phyloP scores from a whole-genome alignment of 1,140 invertebrate genomes.

The Euborellia annulipes region DNA sequence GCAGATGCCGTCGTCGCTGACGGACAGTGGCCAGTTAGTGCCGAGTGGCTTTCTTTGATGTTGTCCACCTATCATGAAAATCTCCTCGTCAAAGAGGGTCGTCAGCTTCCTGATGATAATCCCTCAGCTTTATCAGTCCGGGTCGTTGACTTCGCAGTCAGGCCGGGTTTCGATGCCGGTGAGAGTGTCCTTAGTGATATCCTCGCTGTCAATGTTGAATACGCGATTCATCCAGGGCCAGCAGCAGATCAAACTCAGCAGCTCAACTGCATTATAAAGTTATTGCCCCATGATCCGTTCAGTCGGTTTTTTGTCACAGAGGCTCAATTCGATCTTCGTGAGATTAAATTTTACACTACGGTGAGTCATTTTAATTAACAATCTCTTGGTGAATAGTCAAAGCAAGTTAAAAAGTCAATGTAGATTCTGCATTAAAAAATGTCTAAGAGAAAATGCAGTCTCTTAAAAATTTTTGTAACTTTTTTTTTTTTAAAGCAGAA shows the following conservation, averaged over 20 bases:
- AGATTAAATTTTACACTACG: conserved; percentile 70
- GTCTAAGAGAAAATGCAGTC: no score
- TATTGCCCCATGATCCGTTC: conserved; percentile 56
- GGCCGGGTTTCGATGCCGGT: conserved; percentile 35
- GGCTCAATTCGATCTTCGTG: conserved; percentile 62
- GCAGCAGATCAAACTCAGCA: conserved; percentile 7
- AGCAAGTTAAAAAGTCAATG: no score
- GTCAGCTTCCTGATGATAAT: conserved; percentile 15
- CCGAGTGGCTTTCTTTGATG: conserved; percentile 40
- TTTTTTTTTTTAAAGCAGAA: no score
- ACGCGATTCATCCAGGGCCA: conserved; percentile 20
- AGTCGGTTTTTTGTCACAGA: conserved; percentile 59
- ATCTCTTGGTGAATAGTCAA: no score
- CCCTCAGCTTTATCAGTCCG: conserved; percentile 22
- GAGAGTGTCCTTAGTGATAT: conserved; percentile 45
- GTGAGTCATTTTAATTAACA: no score
- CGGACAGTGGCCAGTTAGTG: conserved; percentile 35
- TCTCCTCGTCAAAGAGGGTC: background rate
- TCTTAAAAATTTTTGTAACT: no score
- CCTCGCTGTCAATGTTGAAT: conserved; percentile 37
- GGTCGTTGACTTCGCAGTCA: conserved; percentile 32
- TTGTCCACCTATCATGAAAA: conserved; percentile 32
- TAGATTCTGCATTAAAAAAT: no score
- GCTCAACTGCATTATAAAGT: conserved; percentile 52
- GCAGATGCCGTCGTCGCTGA: conserved; percentile 1